phyloP scores from a whole-genome alignment of 2,888 invertebrate genomes.

The Colostygia pectinataria region DNA sequence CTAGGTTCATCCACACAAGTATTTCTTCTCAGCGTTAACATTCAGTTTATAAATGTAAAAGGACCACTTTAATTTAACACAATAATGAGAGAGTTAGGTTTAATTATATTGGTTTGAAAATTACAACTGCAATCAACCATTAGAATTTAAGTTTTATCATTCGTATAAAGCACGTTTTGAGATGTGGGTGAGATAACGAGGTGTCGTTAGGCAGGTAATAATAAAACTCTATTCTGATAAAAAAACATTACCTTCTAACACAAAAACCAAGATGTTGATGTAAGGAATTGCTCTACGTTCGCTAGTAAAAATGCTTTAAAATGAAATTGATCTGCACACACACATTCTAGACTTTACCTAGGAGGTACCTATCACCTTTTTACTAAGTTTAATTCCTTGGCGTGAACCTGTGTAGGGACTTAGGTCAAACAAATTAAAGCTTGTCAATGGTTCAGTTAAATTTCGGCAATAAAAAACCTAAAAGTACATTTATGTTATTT shows the following conservation, averaged over 20 bases:
- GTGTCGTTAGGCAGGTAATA: slow-evolving; percentile 4
- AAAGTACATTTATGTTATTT: no score
- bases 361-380: no score
- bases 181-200: background rate
- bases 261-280: background rate
- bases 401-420: no score
- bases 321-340: no score
- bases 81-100: no score
- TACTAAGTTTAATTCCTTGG: no score
- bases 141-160: background rate
- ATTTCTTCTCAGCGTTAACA: slow-evolving; percentile 31
- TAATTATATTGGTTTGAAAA: no score
- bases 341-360: no score
- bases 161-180: background rate
- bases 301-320: background rate
- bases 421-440: no score
- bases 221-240: slow-evolving; percentile 1
- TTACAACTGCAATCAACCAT: background rate
- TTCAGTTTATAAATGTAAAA: background rate
- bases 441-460: no score
- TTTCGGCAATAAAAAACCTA: no score
- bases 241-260: background rate
- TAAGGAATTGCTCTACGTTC: background rate
- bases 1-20: slow-evolving; percentile 41
- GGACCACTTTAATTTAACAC: no score